Evolutionary conservation across 2,888 invertebrate genomes (phyloP).

Genomic region (Ceramica pisi): DNA sequence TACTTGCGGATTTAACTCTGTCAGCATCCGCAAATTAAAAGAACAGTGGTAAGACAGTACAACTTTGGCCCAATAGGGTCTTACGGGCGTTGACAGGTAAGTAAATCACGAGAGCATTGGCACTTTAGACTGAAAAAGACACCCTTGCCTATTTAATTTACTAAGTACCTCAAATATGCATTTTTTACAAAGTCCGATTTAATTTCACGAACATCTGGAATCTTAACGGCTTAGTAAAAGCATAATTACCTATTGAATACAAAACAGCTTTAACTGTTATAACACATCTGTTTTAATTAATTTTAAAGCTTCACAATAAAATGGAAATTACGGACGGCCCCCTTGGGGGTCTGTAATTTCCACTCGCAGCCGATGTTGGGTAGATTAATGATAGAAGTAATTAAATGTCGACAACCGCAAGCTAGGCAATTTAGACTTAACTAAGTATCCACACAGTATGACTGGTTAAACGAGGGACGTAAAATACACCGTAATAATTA

Average conservation of each 20-base stretch:
- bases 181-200: background rate
- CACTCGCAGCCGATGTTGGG: constrained; percentile 37
- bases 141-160: constrained; percentile 48
- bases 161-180: background rate
- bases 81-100: too few relatives aligned
- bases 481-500: background rate
- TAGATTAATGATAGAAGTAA: constrained; percentile 58
- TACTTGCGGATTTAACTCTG: constrained; percentile 69
- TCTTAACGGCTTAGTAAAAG: constrained; percentile 11
- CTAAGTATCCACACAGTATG: background rate
- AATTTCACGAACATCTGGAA: constrained; percentile 11
- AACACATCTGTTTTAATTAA: constrained; percentile 41
- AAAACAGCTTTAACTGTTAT: constrained; percentile 14
- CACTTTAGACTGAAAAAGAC: constrained; percentile 57
- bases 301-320: constrained; percentile 47
- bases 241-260: constrained; percentile 2
- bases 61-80: too few relatives aligned
- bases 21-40: too few relatives aligned
- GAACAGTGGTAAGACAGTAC: too few relatives aligned
- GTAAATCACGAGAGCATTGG: constrained; percentile 75
- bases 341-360: constrained; percentile 27
- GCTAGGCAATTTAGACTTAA: constrained; percentile 40
- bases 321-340: constrained; percentile 36
- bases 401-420: constrained; percentile 50
- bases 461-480: background rate